A percentile compares a stretch with the other conserved stretches of the same genome.
Conservation (phyloP, 2,113 vertebrate species). For the Nibea coibor region DNA sequence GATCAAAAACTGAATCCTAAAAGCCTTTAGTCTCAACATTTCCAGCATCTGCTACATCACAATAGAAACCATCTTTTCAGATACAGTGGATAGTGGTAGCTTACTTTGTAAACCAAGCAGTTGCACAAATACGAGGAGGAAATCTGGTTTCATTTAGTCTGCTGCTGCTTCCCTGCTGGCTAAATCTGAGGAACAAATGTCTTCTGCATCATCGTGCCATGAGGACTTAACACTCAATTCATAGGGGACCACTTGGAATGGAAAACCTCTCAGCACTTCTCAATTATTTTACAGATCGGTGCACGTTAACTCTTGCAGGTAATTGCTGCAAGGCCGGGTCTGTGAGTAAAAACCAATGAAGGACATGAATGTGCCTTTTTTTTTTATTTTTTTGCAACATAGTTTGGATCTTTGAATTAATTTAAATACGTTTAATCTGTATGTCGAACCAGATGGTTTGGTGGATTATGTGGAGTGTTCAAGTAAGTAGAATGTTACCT, state of each 20-base stretch:
- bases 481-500: neutral
- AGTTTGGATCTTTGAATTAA: neutral
- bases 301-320: slow-evolving; percentile 77
- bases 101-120: slow-evolving; percentile 49
- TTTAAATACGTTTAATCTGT: slow-evolving; percentile 44
- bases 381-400: slow-evolving; percentile 7
- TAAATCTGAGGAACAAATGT: slow-evolving; percentile 74
- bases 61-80: neutral
- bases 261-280: slow-evolving; percentile 77
- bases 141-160: slow-evolving; percentile 74
- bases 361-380: slow-evolving; percentile 15
- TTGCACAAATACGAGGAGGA: slow-evolving; percentile 54
- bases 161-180: slow-evolving; percentile 66
- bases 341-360: slow-evolving; percentile 53
- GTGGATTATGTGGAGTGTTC: neutral
- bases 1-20: neutral
- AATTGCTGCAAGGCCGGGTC: slow-evolving; percentile 62
- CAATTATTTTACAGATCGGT: slow-evolving; percentile 78
- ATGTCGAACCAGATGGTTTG: slow-evolving; percentile 17
- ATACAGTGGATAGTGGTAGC: slow-evolving; percentile 17
- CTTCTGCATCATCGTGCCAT: slow-evolving; percentile 63
- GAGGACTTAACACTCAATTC: slow-evolving; percentile 76
- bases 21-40: neutral
- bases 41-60: neutral
- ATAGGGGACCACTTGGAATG: slow-evolving; percentile 71